phyloP scores from a whole-genome alignment of 1,140 invertebrate species.

The Cyphomyrmex costatus region DNA sequence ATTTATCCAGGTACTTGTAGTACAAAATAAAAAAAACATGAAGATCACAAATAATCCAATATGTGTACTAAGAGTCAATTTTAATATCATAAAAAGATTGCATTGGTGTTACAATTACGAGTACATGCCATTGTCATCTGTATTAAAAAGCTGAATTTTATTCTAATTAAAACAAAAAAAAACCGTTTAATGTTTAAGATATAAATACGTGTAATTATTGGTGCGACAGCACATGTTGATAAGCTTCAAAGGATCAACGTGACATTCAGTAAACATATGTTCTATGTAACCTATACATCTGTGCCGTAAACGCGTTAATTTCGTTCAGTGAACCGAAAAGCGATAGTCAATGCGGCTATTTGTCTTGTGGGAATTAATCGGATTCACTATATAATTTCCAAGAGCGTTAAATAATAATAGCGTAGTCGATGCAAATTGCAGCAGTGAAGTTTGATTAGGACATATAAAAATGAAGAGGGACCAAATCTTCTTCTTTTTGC shows the following conservation, averaged over 20 bases:
- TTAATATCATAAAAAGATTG: not conserved
- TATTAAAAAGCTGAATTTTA: not conserved
- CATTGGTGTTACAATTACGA: not conserved
- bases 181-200: not conserved
- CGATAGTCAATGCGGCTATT: conserved; percentile 33
- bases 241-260: conserved; percentile 35
- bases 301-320: conserved; percentile 41
- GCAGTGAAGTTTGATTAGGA: not conserved
- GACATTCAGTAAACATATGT: conserved; percentile 14
- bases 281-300: not conserved
- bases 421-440: not conserved
- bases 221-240: not conserved
- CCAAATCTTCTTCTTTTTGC: not conserved
- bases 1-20: too few relatives aligned
- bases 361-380: conserved; percentile 27
- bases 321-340: conserved; percentile 43
- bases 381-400: conserved; percentile 5
- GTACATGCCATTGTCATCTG: not conserved
- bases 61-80: too few relatives aligned
- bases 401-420: conserved; percentile 3
- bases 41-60: too few relatives aligned
- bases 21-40: too few relatives aligned
- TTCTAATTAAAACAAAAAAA: not conserved
- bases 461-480: not conserved
- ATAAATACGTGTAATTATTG: conserved; percentile 16